Evolutionary conservation across 2,888 invertebrate species (phyloP).

Genomic region (Pseudanteris insignis): DNA sequence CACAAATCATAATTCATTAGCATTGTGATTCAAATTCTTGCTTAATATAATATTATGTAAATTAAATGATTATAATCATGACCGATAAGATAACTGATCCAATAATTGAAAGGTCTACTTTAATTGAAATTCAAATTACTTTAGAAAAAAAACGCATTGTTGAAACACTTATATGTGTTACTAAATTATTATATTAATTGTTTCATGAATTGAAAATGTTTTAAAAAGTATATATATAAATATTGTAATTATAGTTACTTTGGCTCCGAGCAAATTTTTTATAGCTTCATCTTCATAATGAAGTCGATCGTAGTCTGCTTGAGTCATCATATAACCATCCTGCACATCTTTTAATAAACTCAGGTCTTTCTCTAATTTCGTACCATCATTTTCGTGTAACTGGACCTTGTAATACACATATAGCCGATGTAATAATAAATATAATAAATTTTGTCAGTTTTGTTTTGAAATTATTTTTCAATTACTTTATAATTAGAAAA

Average conservation of each 20-base stretch:
- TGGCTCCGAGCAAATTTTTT: constrained; percentile 72
- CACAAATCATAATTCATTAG: no score
- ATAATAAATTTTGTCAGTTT: not conserved
- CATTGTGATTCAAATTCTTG: no score
- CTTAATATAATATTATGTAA: not conserved
- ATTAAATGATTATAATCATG: no score
- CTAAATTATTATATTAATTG: not conserved
- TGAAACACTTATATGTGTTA: not conserved
- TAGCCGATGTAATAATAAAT: no score
- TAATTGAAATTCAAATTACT: no score
- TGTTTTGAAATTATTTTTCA: not conserved
- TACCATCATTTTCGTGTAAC: constrained; percentile 47
- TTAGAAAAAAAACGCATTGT: no score
- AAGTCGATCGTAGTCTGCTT: constrained; percentile 71
- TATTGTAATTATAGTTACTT: no score
- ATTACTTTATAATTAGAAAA: not conserved
- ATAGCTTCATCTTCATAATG: constrained; percentile 74
- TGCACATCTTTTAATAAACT: constrained; percentile 67
- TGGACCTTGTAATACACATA: constrained; percentile 44
- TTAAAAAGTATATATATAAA: no score
- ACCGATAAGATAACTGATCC: no score
- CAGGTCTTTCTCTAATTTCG: constrained; percentile 55
- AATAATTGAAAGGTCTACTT: no score
- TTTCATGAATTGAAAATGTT: no score
- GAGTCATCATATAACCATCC: constrained; percentile 70